A percentile compares a stretch with the other conserved stretches of the same genome.
Conservation (phyloP, 2,888 invertebrate genomes). For the Macropis europaea region DNA sequence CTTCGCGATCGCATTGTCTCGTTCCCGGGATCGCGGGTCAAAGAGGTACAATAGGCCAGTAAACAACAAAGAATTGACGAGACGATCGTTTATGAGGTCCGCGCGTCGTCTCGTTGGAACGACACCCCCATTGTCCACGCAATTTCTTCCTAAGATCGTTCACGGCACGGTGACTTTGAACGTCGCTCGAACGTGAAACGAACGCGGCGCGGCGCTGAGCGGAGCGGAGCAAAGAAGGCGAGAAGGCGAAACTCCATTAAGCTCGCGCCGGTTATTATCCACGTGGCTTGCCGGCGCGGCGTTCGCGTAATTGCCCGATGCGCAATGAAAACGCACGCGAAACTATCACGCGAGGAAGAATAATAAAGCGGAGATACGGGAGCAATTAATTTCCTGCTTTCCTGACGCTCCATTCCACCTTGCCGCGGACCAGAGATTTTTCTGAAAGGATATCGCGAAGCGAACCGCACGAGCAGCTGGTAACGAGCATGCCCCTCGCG, state of each 20-base stretch:
- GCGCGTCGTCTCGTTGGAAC: background rate
- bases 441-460: slow-evolving; percentile 38
- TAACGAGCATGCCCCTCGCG: slow-evolving; percentile 20
- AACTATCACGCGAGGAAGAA: background rate
- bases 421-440: background rate
- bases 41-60: slow-evolving; percentile 48
- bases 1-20: too few species aligned
- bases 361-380: background rate
- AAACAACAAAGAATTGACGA: slow-evolving; percentile 50
- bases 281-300: too few species aligned
- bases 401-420: background rate
- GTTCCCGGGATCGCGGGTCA: too few species aligned
- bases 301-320: background rate
- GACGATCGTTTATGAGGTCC: slow-evolving; percentile 4
- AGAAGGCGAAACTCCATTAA: background rate
- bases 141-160: slow-evolving; percentile 14
- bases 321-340: background rate
- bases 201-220: too few species aligned
- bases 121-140: slow-evolving; percentile 2
- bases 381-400: slow-evolving; percentile 7
- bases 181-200: background rate
- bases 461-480: slow-evolving; percentile 27
- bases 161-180: background rate
- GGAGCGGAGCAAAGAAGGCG: too few species aligned
- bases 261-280: background rate